Evolutionary conservation across 2,888 invertebrate genomes (phyloP).

Genomic region (Dryadula phaetusa): DNA sequence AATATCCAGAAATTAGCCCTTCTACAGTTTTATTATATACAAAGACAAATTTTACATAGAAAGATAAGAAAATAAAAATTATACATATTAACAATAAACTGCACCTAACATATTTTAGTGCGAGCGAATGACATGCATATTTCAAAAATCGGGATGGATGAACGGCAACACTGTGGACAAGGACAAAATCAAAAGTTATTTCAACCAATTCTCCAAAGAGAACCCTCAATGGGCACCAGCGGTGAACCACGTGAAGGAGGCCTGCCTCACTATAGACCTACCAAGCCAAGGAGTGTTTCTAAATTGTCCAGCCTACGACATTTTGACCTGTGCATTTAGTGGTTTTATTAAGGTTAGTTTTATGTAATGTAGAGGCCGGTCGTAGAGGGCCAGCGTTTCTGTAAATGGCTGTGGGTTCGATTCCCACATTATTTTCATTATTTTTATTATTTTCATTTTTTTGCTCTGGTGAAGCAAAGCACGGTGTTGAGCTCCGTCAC

Average conservation of each 20-base stretch:
- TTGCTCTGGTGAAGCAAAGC: too few relatives aligned
- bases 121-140: conserved; percentile 60
- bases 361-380: too few relatives aligned
- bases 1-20: too few relatives aligned
- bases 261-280: conserved; percentile 56
- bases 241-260: conserved; percentile 54
- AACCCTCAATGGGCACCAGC: conserved; percentile 61
- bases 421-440: too few relatives aligned
- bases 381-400: too few relatives aligned
- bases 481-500: too few relatives aligned
- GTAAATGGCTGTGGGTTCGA: too few relatives aligned
- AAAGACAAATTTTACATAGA: too few relatives aligned
- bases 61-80: too few relatives aligned
- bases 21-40: too few relatives aligned
- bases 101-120: conserved; percentile 62
- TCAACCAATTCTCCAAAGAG: conserved; percentile 57
- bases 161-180: conserved; percentile 55
- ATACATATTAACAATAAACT: too few relatives aligned
- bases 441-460: too few relatives aligned
- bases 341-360: conserved; percentile 62
- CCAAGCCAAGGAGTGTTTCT: conserved; percentile 59
- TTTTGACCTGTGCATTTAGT: conserved; percentile 57
- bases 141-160: conserved; percentile 61
- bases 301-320: conserved; percentile 67
- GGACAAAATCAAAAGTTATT: conserved; percentile 52